Percentiles rank a stretch among this genome's conserved stretches.
Conservation (phyloP, 35 echinoderm and acorn worm genomes). For the Patiria miniata region DNA sequence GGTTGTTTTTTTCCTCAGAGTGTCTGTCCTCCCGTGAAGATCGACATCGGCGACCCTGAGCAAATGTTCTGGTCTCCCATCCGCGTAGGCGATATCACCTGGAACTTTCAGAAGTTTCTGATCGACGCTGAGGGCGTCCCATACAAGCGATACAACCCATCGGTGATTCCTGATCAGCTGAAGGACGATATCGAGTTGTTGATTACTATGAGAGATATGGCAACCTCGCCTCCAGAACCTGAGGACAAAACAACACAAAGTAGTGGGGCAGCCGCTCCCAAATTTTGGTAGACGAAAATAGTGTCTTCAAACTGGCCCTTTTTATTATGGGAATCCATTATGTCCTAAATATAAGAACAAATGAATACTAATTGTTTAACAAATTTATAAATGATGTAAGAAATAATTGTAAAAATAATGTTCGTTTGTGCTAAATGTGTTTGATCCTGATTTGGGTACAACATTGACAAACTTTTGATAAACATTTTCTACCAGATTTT, state of each 20-base stretch:
- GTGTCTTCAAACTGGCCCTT: neutral
- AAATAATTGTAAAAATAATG: neutral
- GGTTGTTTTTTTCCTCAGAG: conserved; percentile 18
- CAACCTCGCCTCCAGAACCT: neutral
- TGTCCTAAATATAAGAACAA: neutral
- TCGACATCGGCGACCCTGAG: conserved; percentile 67
- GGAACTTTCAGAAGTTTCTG: conserved; percentile 97
- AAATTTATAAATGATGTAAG: neutral
- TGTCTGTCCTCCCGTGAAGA: conserved; percentile 66
- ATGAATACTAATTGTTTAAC: neutral
- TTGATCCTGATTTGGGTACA: neutral
- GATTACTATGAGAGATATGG: conserved; percentile 11
- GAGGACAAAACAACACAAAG: neutral
- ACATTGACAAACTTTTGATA: neutral
- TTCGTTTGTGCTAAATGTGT: neutral
- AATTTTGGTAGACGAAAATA: neutral
- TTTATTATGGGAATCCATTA: neutral
- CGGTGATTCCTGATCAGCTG: conserved; percentile 42
- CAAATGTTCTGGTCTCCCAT: conserved; percentile 67
- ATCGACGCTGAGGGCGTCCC: conserved; percentile 68
- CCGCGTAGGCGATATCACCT: conserved; percentile 70
- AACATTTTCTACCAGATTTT: neutral
- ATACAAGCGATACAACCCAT: conserved; percentile 76
- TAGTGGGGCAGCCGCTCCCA: neutral
- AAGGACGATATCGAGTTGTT: conserved; percentile 47